phyloP scores from a whole-genome alignment of 2,113 vertebrate genomes.

The Hydropotes inermis region DNA sequence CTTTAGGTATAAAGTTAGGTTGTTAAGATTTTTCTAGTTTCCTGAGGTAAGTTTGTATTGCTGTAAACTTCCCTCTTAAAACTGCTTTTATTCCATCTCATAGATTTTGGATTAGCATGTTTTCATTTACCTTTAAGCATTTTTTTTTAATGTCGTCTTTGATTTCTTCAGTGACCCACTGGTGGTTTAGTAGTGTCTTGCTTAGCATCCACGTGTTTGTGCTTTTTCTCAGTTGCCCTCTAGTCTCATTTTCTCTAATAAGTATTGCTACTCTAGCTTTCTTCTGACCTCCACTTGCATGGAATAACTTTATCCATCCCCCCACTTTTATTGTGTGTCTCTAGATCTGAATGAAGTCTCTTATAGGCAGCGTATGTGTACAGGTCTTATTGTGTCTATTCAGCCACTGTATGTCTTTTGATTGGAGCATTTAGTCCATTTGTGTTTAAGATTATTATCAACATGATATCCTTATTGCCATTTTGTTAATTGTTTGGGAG shows the following conservation, averaged over 20 bases:
- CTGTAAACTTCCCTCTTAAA: not conserved
- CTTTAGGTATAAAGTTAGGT: not conserved
- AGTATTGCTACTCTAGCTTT: not conserved
- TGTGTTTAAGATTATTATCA: not conserved
- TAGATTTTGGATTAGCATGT: not conserved
- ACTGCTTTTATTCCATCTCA: not conserved
- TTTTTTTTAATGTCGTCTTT: not conserved
- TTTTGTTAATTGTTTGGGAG: not conserved
- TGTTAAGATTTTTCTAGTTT: not conserved
- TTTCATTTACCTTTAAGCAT: not conserved
- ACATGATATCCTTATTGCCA: not conserved
- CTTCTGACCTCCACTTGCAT: not conserved
- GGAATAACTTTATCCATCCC: not conserved
- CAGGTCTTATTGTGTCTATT: not conserved
- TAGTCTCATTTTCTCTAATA: not conserved
- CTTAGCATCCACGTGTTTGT: not conserved
- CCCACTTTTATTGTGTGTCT: not conserved
- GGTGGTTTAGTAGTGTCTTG: not conserved
- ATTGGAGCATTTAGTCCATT: not conserved
- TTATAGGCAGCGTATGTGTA: not conserved
- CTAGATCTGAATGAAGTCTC: not conserved
- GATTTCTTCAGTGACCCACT: not conserved
- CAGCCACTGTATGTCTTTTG: not conserved
- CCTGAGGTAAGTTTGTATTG: not conserved
- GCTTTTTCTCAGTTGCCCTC: not conserved